A percentile compares a stretch with the other conserved stretches of the same genome.
Conservation (phyloP, 2,797 vertebrate genomes). For the Enteromius mattozi region DNA sequence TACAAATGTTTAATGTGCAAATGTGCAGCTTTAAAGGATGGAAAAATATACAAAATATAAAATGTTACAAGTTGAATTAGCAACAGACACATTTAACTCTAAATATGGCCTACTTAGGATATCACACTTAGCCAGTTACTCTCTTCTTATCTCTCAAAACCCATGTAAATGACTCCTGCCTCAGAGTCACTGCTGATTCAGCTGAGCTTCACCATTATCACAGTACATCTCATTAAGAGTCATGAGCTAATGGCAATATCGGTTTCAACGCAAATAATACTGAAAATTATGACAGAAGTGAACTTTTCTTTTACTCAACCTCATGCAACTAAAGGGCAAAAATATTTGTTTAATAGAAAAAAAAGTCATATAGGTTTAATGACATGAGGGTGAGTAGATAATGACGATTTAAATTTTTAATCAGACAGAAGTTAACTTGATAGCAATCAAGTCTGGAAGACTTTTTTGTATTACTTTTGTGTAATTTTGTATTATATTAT, state of each 20-base stretch:
- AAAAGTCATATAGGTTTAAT: neutral
- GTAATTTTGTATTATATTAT: neutral
- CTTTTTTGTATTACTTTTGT: no score
- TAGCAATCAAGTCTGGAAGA: neutral
- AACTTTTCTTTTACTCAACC: neutral
- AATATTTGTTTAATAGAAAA: neutral
- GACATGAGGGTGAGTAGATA: neutral
- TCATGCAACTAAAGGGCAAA: neutral
- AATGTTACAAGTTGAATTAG: neutral
- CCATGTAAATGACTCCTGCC: conserved; percentile 44
- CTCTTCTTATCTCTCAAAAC: conserved; percentile 56
- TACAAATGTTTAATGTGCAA: no score
- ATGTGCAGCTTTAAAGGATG: neutral
- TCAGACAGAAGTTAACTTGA: neutral
- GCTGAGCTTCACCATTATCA: conserved; percentile 37
- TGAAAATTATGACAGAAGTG: neutral
- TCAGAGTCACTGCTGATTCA: conserved; percentile 52
- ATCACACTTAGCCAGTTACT: conserved; percentile 48
- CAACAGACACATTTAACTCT: conserved; percentile 39
- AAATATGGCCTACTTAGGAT: conserved; percentile 56
- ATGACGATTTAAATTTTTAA: neutral
- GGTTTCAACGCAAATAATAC: conserved; percentile 41
- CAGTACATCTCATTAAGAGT: conserved; percentile 29
- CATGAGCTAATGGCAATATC: conserved; percentile 39
- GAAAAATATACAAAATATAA: neutral